These are phyloP conservation scores for Oophaga sylvatica DNA, from an alignment of 2,797 vertebrate species.

Conservation along the genomic window DNA sequence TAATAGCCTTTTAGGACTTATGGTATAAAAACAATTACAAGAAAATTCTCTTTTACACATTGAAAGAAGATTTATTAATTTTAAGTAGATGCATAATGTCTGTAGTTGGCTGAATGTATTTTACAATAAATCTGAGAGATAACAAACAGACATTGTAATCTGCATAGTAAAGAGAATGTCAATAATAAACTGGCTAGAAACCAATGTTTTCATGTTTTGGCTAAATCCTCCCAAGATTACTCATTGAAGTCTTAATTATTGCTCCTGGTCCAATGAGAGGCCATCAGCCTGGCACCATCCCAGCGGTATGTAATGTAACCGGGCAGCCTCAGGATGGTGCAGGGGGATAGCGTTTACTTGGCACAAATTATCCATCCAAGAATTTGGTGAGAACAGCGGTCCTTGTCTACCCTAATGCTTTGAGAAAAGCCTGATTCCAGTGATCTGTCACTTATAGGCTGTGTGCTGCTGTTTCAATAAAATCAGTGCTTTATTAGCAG, in stretches of 20 bases:
- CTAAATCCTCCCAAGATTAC: background rate
- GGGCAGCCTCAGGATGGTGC: background rate
- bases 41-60: no score
- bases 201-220: background rate
- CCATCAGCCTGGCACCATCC: background rate
- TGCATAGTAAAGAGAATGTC: slow-evolving; percentile 1
- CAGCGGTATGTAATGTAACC: background rate
- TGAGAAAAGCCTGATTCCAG: background rate
- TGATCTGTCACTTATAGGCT: no score
- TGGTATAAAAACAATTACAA: no score
- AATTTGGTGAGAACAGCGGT: background rate
- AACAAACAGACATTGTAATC: background rate
- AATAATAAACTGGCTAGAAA: background rate
- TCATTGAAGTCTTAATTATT: slow-evolving; percentile 2
- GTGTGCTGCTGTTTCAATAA: no score
- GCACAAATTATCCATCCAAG: background rate
- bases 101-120: no score
- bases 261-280: background rate
- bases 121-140: background rate
- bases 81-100: no score
- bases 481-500: no score
- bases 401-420: background rate
- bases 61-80: no score
- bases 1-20: no score
- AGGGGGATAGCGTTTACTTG: background rate